Evolutionary conservation across 1,140 invertebrate species (phyloP).

Genomic region (Drosophila kurseongensis): DNA sequence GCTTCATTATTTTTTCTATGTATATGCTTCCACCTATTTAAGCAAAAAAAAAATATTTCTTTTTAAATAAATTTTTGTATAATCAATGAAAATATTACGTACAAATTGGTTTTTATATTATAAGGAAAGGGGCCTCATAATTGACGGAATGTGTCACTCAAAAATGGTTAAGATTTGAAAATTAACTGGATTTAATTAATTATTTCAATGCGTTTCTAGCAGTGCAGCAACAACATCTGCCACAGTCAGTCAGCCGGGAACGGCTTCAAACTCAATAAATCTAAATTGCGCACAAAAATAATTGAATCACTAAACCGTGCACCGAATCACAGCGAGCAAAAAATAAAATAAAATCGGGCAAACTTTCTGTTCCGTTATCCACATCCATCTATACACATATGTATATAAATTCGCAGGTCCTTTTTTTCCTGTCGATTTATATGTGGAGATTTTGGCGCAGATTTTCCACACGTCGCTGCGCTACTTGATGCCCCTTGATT

Average conservation of each 20-base stretch:
- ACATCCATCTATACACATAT: slow-evolving; percentile 11
- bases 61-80: too few relatives aligned
- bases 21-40: too few relatives aligned
- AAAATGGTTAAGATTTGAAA: too few relatives aligned
- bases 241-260: slow-evolving; percentile 30
- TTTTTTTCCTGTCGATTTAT: slow-evolving; percentile 40
- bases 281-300: slow-evolving; percentile 82
- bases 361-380: slow-evolving; percentile 41
- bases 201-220: background rate
- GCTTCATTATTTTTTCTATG: too few relatives aligned
- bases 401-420: slow-evolving; percentile 13
- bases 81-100: too few relatives aligned
- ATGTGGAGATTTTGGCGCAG: slow-evolving; percentile 65
- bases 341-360: slow-evolving; percentile 42
- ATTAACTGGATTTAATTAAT: too few relatives aligned
- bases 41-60: too few relatives aligned
- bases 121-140: too few relatives aligned
- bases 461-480: slow-evolving; percentile 69
- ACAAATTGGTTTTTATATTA: too few relatives aligned
- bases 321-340: slow-evolving; percentile 36
- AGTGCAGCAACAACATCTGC: slow-evolving; percentile 30
- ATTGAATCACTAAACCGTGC: slow-evolving; percentile 81
- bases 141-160: too few relatives aligned
- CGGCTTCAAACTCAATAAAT: slow-evolving; percentile 77
- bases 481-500: slow-evolving; percentile 59